Evolutionary conservation across 2,797 vertebrate species (phyloP).

Genomic region (Manis pentadactyla): DNA sequence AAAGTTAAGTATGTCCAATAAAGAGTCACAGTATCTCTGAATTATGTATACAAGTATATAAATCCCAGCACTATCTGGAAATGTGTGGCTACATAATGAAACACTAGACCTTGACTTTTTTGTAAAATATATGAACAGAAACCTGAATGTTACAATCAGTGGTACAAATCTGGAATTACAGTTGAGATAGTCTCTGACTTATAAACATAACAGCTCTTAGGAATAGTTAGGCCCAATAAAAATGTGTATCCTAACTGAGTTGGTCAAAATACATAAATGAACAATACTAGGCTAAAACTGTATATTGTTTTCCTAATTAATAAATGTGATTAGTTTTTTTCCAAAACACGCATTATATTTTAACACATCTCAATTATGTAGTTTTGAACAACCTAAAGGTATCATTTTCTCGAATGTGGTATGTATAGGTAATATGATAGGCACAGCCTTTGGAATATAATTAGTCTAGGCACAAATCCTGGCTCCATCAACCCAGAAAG

Average conservation of each 20-base stretch:
- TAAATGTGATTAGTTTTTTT: conserved; percentile 44
- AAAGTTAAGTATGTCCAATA: not conserved
- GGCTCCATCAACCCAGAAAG: not conserved
- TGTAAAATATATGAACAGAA: conserved; percentile 35
- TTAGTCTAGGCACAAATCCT: not conserved
- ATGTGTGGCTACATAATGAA: conserved; percentile 28
- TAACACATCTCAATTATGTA: not conserved
- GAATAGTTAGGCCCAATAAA: conserved; percentile 24
- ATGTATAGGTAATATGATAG: not conserved
- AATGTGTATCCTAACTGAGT: not conserved
- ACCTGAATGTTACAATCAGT: conserved; percentile 4
- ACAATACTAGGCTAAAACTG: not conserved
- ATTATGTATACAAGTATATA: not conserved
- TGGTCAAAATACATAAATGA: conserved; percentile 3
- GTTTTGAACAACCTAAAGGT: conserved; percentile 31
- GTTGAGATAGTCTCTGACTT: conserved; percentile 28
- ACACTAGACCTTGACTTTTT: not conserved
- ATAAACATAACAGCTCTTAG: not conserved
- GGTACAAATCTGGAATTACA: conserved; percentile 54
- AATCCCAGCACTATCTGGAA: conserved; percentile 41
- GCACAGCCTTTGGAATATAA: not conserved
- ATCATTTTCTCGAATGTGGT: not conserved
- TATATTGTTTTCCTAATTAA: not conserved
- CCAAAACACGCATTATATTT: not conserved
- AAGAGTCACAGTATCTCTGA: not conserved